Base-by-base conservation (phyloP, 2,888 invertebrate species). In the Bruchidius siliquastri region DNA sequence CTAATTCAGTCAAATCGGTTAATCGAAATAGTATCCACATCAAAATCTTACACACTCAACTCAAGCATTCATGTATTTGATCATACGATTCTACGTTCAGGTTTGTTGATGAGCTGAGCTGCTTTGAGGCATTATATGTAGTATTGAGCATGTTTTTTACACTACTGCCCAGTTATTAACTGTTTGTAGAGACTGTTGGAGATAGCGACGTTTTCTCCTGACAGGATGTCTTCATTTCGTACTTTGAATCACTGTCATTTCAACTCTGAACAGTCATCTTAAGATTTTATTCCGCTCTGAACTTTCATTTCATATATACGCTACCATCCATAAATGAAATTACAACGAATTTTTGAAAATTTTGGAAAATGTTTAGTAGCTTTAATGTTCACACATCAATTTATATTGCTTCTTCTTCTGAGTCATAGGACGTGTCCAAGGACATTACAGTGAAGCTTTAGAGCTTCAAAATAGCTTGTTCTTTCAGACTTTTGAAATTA, bases 311-410 rank as follows among this genome's bases (percentile, higher is more conserved):
- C 73, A 70, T 70, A 32, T 71, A 66, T 21, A 71, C 71, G 71
- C 73, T 73, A 71, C 71, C 73, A 73, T 73, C 49, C 49, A 70
- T 71, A 73, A 69, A 71, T 26, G 71, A 71, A 69, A 71, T 73
- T 73, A 71, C 73, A 73, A 73, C 73, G 73, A 73, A 73, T 73
- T 71, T 71, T 69, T 71, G 71, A 71, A 73, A 71, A 71, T 6
- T 73, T 73, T 49, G 8, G 18, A 8, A 13, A 49, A 49, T 49
- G 49, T 49, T 49, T 8, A 49, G 18, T 49, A 49, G 49, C 49
- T 49, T 49, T 49, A 18, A 49, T 18, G 49, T 49, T 49, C 49
- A 49, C 1, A 30, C 8, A 30, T 6, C 1, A 8, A 49, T 49
- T 49, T 13, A 13, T 49, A 49, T 49, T 49, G 10, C 6, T 49